phyloP scores from a whole-genome alignment of 1,140 invertebrate genomes.

The Drosophila hydei region DNA sequence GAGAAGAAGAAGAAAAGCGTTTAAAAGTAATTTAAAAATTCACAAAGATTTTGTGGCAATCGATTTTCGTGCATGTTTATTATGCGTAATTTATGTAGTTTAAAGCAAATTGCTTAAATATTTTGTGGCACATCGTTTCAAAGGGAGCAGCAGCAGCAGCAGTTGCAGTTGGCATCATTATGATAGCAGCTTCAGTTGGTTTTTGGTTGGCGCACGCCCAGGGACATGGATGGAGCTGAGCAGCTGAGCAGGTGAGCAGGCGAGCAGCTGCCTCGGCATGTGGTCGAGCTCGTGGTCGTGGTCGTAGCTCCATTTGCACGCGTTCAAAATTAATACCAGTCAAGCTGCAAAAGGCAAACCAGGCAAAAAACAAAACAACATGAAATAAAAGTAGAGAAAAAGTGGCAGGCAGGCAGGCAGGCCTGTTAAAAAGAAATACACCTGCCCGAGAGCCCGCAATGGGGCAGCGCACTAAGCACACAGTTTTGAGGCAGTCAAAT shows the following conservation, averaged over 20 bases:
- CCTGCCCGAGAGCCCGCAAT: slow-evolving; percentile 53
- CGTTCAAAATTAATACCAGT: slow-evolving; percentile 66
- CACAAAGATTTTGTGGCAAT: not conserved
- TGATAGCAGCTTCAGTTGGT: not conserved
- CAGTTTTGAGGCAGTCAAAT: slow-evolving; percentile 41
- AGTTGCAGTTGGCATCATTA: slow-evolving; percentile 25
- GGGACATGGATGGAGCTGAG: slow-evolving; percentile 11
- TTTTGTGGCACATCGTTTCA: slow-evolving; percentile 3
- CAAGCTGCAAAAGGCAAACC: slow-evolving; percentile 69
- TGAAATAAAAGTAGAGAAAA: slow-evolving; percentile 37
- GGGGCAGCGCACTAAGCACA: slow-evolving; percentile 15
- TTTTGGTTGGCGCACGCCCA: slow-evolving; percentile 36
- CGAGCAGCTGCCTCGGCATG: slow-evolving; percentile 56
- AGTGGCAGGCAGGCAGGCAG: slow-evolving; percentile 33
- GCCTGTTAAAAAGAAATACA: slow-evolving; percentile 68
- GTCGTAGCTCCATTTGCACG: slow-evolving; percentile 53
- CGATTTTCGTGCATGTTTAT: slow-evolving; percentile 16
- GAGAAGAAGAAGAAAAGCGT: not conserved
- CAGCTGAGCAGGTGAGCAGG: not conserved
- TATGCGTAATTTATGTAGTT: slow-evolving; percentile 28
- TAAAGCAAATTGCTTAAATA: slow-evolving; percentile 13
- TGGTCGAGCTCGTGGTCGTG: slow-evolving; percentile 16
- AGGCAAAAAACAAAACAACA: slow-evolving; percentile 7
- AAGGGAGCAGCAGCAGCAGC: not conserved
- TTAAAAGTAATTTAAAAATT: not conserved